Evolutionary conservation across 1,140 invertebrate genomes (phyloP).

Genomic region (Aphelenchoides fujianensis): DNA sequence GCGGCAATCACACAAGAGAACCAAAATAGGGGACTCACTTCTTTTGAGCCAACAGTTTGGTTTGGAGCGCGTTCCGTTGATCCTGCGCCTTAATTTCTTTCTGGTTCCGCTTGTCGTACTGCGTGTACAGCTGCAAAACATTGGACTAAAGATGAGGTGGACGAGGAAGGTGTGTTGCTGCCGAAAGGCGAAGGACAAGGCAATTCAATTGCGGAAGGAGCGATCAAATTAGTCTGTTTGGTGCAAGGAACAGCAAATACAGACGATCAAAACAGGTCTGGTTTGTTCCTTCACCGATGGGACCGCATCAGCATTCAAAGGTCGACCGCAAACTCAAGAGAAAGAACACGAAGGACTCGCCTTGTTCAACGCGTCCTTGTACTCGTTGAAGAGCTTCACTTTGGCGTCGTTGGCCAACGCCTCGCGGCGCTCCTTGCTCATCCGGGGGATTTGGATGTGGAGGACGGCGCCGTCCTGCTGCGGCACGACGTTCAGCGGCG

Average conservation of each 20-base stretch:
- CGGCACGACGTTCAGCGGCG: slow-evolving; percentile 46
- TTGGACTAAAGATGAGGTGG: too few species aligned
- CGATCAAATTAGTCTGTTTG: too few species aligned
- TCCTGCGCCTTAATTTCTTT: slow-evolving; percentile 33
- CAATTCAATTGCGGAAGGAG: too few species aligned
- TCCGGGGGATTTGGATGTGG: slow-evolving; percentile 45
- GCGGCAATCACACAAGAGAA: too few species aligned
- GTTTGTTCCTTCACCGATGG: too few species aligned
- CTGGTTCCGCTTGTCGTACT: slow-evolving; percentile 32
- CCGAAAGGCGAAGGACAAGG: too few species aligned
- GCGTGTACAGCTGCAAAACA: slow-evolving; percentile 43
- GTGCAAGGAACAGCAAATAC: too few species aligned
- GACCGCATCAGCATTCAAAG: too few species aligned
- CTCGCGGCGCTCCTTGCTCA: slow-evolving; percentile 52
- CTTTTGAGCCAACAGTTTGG: slow-evolving; percentile 4
- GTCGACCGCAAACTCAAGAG: slow-evolving; percentile 16
- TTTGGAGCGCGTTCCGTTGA: slow-evolving; percentile 12
- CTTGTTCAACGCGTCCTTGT: slow-evolving; percentile 51
- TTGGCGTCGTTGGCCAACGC: slow-evolving; percentile 40
- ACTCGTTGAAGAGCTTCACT: slow-evolving; percentile 44
- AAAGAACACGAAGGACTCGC: slow-evolving; percentile 24
- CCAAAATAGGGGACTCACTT: too few species aligned
- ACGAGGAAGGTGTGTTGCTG: too few species aligned
- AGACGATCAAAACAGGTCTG: too few species aligned
- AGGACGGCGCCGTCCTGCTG: slow-evolving; percentile 55